These are phyloP conservation scores for Pilophorus perplexus DNA, from an alignment of 2,888 invertebrate species.

Conservation along the genomic window DNA sequence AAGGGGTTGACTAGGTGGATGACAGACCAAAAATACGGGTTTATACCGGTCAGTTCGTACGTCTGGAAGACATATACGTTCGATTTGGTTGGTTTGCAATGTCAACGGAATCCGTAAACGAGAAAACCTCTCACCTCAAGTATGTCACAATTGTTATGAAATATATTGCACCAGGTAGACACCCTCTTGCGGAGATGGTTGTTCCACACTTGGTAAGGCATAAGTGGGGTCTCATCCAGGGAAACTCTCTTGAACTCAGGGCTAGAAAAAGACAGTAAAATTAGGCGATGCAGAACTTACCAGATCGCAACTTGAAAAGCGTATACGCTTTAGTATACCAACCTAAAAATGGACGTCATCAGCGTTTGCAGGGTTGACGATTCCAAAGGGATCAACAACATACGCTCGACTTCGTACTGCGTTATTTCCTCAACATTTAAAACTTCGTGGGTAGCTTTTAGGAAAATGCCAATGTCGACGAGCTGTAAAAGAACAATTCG, in stretches of 20 bases:
- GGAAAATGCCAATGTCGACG: slow-evolving; percentile 59
- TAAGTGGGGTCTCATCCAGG: slow-evolving; percentile 55
- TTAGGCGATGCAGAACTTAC: too few relatives aligned
- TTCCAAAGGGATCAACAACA: slow-evolving; percentile 58
- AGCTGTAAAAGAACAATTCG: too few relatives aligned
- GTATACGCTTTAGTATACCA: too few relatives aligned
- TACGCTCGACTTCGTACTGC: slow-evolving; percentile 60
- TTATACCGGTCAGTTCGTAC: slow-evolving; percentile 56
- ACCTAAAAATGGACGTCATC: slow-evolving; percentile 59
- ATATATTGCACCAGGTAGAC: slow-evolving; percentile 57
- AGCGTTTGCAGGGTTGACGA: slow-evolving; percentile 57
- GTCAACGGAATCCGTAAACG: background rate
- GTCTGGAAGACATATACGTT: slow-evolving; percentile 53
- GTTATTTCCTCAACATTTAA: slow-evolving; percentile 58
- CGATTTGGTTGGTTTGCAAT: background rate
- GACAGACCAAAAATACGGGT: slow-evolving; percentile 58
- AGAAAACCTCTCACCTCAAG: too few relatives aligned
- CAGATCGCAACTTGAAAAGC: too few relatives aligned
- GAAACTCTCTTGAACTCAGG: slow-evolving; percentile 52
- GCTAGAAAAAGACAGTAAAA: slow-evolving; percentile 48
- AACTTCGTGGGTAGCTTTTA: slow-evolving; percentile 56
- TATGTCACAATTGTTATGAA: slow-evolving; percentile 51
- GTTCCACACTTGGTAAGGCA: slow-evolving; percentile 61
- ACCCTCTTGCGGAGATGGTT: slow-evolving; percentile 55
- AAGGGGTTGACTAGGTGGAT: slow-evolving; percentile 56